A percentile compares a stretch with the other conserved stretches of the same genome.
Evolutionary conservation across 2,888 invertebrate species (phyloP).

Genomic region (Chrysotoxum bicinctum): DNA sequence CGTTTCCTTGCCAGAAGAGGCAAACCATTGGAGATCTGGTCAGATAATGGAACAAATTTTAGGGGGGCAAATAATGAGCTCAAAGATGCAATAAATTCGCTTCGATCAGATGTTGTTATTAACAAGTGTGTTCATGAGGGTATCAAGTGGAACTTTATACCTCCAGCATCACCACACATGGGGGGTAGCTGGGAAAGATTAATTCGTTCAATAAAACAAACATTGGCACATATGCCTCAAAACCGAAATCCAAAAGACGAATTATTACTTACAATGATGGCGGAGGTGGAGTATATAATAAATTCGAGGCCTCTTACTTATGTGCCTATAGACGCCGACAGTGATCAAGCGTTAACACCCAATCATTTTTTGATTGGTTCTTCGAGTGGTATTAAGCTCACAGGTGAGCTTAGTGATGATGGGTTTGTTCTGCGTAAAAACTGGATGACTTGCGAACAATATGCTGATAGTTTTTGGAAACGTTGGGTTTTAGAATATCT

Average conservation of each 20-base stretch:
- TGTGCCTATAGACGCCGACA: background rate
- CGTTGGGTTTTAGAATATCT: conserved; percentile 16
- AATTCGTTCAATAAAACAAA: background rate
- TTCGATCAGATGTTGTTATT: background rate
- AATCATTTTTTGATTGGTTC: conserved; percentile 30
- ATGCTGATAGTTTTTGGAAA: conserved; percentile 8
- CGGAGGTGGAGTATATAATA: conserved; percentile 6
- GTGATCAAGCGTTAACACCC: conserved; percentile 25
- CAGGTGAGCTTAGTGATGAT: conserved; percentile 13
- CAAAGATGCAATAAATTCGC: background rate
- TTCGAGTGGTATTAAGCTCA: conserved; percentile 8
- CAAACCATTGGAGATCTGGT: conserved; percentile 31
- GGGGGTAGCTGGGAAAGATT: conserved; percentile 22
- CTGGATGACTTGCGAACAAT: conserved; percentile 16
- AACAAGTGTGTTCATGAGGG: background rate
- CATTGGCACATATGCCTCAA: background rate
- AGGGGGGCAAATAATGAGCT: conserved; percentile 38
- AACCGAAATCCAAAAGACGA: conserved; percentile 10
- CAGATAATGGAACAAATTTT: conserved; percentile 70
- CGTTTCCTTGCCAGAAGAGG: conserved; percentile 51
- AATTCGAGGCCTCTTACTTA: conserved; percentile 10
- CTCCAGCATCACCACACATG: conserved; percentile 25
- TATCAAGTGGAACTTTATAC: conserved; percentile 26
- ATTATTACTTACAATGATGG: conserved; percentile 19
- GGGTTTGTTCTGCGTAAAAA: conserved; percentile 6